phyloP scores from a whole-genome alignment of 1,140 invertebrate genomes.

The Formica exsecta region DNA sequence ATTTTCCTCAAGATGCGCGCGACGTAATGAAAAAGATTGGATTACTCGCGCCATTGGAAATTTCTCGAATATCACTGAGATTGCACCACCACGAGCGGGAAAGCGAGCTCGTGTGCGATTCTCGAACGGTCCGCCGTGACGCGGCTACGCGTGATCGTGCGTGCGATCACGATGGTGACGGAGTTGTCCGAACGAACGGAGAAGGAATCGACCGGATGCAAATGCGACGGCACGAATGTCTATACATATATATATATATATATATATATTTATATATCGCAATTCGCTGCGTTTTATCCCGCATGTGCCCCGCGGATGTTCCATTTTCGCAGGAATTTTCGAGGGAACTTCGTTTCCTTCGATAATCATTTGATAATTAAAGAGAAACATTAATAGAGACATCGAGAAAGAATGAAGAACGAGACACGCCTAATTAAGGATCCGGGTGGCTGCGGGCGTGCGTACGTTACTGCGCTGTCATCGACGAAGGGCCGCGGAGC shows the following conservation, averaged over 20 bases:
- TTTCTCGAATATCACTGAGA: background rate
- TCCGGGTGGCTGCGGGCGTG: background rate
- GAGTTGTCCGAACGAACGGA: background rate
- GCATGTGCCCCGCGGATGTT: no score
- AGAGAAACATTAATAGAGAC: background rate
- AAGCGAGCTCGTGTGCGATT: background rate
- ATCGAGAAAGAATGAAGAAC: background rate
- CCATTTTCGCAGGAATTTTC: no score
- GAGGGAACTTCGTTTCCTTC: no score
- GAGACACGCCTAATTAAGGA: slow-evolving; percentile 18
- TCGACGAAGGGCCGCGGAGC: slow-evolving; percentile 9
- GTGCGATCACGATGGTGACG: background rate
- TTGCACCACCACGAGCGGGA: background rate
- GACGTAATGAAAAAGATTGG: background rate
- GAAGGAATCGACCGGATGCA: slow-evolving; percentile 14
- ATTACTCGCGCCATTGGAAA: background rate
- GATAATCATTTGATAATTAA: background rate
- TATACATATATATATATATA: no score
- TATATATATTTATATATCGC: no score
- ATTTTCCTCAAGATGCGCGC: background rate
- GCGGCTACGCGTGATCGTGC: background rate
- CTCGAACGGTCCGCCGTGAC: background rate
- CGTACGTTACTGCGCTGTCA: slow-evolving; percentile 45
- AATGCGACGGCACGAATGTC: background rate
- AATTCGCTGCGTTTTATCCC: no score